These are phyloP conservation scores for Pseudomugil tenellus DNA, from an alignment of 2,797 vertebrate species.

Conservation along the genomic window DNA sequence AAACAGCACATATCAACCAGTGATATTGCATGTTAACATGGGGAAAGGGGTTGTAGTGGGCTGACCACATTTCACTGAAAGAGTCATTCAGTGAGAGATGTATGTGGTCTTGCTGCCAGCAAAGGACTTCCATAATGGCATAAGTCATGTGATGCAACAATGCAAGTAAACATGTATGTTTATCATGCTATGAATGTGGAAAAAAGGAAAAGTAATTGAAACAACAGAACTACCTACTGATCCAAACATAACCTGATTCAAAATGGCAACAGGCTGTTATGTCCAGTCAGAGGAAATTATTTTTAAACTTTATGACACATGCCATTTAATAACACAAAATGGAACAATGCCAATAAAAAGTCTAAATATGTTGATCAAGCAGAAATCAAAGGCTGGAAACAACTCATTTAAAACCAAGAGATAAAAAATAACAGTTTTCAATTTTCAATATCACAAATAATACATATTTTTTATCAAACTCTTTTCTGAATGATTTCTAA, in stretches of 20 bases:
- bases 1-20: slow-evolving; percentile 81
- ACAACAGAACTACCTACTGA: not conserved
- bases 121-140: slow-evolving; percentile 11
- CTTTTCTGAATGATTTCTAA: too few species aligned
- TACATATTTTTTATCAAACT: not conserved
- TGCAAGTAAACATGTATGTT: slow-evolving; percentile 2
- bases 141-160: slow-evolving; percentile 25
- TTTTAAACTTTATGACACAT: not conserved
- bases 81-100: slow-evolving; percentile 15
- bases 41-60: slow-evolving; percentile 51
- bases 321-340: not conserved
- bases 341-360: not conserved
- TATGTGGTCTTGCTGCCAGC: not conserved
- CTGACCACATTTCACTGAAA: not conserved
- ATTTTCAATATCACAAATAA: not conserved
- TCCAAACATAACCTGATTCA: not conserved
- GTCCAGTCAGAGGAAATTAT: not conserved
- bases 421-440: not conserved
- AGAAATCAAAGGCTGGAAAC: not conserved
- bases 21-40: slow-evolving; percentile 83
- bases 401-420: not conserved
- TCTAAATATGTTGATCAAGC: not conserved
- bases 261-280: not conserved
- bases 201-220: not conserved
- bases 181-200: slow-evolving; percentile 15